Evolutionary conservation across 2,888 invertebrate genomes (phyloP).

Genomic region (Palloptera scutellata): DNA sequence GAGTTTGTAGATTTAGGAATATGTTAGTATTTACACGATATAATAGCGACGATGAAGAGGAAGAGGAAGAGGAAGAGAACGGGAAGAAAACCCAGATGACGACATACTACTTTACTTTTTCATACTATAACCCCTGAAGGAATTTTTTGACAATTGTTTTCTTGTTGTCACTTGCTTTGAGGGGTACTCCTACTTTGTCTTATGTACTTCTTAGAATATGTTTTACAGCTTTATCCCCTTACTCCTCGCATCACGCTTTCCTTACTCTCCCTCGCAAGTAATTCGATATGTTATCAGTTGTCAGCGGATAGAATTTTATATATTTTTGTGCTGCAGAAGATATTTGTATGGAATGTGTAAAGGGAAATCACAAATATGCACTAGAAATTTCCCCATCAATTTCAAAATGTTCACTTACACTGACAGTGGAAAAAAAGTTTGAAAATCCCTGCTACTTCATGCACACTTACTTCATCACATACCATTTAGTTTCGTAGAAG

Average conservation of each 20-base stretch:
- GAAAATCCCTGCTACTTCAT: not conserved
- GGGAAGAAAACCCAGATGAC: too few relatives aligned
- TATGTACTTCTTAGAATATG: slow-evolving; percentile 1
- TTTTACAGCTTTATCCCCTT: not conserved
- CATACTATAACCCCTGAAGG: not conserved
- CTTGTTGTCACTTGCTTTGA: not conserved
- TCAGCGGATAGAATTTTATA: slow-evolving; percentile 48
- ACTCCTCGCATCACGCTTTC: not conserved
- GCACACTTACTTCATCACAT: not conserved
- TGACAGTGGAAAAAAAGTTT: not conserved
- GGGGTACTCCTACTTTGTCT: not conserved
- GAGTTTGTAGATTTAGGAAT: too few relatives aligned
- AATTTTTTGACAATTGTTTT: not conserved
- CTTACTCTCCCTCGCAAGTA: slow-evolving; percentile 34
- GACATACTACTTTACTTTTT: not conserved
- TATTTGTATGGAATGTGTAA: not conserved
- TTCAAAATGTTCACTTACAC: not conserved
- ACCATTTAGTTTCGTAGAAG: not conserved
- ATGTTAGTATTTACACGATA: too few relatives aligned
- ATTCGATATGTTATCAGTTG: slow-evolving; percentile 59
- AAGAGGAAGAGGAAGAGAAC: too few relatives aligned
- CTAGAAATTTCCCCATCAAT: not conserved
- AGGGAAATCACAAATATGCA: too few relatives aligned
- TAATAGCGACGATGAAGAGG: too few relatives aligned
- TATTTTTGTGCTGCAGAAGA: not conserved